Evolutionary conservation across 2,797 vertebrate species (phyloP).

Genomic region (Phoebastria nigripes): DNA sequence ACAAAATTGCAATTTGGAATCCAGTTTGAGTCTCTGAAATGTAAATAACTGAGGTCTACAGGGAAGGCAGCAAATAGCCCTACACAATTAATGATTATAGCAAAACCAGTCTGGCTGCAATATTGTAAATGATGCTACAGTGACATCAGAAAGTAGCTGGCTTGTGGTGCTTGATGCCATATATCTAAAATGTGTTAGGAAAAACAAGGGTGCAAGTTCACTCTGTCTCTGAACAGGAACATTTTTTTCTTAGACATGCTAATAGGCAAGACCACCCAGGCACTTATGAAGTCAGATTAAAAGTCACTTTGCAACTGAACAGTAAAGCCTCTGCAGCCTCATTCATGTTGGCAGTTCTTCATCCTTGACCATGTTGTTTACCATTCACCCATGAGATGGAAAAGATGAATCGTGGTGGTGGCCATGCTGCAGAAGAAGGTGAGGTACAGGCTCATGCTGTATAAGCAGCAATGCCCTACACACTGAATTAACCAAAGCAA

Average conservation of each 20-base stretch:
- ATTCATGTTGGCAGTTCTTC: neutral
- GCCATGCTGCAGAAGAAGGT: neutral
- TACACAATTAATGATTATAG: neutral
- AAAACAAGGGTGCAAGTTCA: neutral
- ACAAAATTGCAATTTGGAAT: neutral
- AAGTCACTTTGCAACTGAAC: conserved; percentile 9
- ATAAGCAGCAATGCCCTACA: rapidly evolving
- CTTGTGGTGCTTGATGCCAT: neutral
- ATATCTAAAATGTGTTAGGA: neutral
- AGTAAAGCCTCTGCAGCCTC: neutral
- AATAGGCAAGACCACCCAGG: conserved; percentile 46
- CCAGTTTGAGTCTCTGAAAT: neutral
- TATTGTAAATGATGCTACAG: neutral
- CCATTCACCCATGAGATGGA: neutral
- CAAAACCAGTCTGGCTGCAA: neutral
- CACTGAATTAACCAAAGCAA: neutral
- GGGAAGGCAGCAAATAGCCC: neutral
- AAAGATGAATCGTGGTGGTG: neutral
- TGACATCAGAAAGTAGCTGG: neutral
- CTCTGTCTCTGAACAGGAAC: neutral
- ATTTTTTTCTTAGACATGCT: neutral
- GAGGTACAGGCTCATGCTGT: neutral
- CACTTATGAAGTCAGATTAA: neutral
- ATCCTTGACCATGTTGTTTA: neutral
- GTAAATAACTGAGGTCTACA: neutral